Base-by-base conservation (phyloP, 2,888 invertebrate genomes). In the Aporophyla nigra region DNA sequence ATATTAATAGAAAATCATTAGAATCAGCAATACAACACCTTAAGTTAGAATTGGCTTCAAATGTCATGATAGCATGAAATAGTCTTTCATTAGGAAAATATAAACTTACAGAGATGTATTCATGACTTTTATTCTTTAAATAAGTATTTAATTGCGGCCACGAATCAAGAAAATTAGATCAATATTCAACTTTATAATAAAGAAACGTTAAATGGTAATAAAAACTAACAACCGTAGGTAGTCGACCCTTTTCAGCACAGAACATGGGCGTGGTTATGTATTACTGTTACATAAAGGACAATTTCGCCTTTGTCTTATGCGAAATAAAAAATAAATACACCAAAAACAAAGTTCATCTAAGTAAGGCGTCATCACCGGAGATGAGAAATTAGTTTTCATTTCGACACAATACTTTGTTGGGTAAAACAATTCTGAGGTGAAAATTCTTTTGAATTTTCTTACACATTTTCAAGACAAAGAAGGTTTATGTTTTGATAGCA, bases 311-410 rank as follows among this genome's bases (percentile, higher is more conserved):
- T 5, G 14, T 14, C 19, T 46, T 46, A 7, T 33, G 33, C 33
- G 33, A 33, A 3, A 56, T 19, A 24, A 56, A 33, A 51, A 46
- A 40, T 43, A 65, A 51, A 19, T 16, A 24, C n/a, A 67, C 12
- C 16, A 21, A 66, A 65, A 69, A 61, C 58, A 33, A 1, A 33
- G 54, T 69, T 56, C n/a, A 19, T 58, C 16, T 43, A 19, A 33
- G 33, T 24, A 74, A 49, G 66, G 53, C 53, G 56, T 33, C 43
- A 58, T 73, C n/a, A 33, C 73, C 80, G 80, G 83, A 84, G 84
- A 83, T 80, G 73, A 84, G 71, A 83, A 76, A 83, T 83, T 62
- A 54, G 74, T 61, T 40, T 71, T 49, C 76, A 76, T 83, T 61
- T 61, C n/a, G 46, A 53, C 61, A 62, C 43, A 70, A 67, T 63